These are phyloP conservation scores for Erethizon dorsatum DNA, from an alignment of 2,797 vertebrate genomes.

Conservation along the genomic window DNA sequence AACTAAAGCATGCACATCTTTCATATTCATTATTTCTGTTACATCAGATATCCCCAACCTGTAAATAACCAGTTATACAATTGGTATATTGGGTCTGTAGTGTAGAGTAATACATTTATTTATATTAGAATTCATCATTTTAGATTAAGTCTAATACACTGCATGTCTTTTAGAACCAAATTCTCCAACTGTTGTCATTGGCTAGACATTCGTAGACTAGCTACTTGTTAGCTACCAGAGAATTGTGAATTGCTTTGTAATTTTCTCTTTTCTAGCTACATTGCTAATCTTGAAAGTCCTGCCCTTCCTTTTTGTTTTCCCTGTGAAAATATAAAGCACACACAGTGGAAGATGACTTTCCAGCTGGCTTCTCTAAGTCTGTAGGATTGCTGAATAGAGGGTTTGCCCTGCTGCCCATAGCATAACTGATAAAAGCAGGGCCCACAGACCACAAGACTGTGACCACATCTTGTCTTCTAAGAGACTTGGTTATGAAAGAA, in stretches of 20 bases:
- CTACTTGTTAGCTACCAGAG: not conserved
- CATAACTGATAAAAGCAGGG: not conserved
- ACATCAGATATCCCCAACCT: not conserved
- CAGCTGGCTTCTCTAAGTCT: not conserved
- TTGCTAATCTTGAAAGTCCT: not conserved
- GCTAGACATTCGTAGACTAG: not conserved
- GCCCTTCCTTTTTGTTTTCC: not conserved
- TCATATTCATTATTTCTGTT: not conserved
- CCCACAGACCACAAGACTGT: not conserved
- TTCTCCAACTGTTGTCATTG: not conserved
- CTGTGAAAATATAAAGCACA: not conserved
- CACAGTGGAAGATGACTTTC: not conserved
- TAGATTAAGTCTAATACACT: not conserved
- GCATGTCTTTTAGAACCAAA: not conserved
- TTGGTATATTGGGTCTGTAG: not conserved
- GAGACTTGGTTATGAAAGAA: not conserved
- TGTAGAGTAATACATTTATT: not conserved
- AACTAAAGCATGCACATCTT: not conserved
- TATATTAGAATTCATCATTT: not conserved
- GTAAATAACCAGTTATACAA: not conserved
- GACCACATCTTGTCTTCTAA: not conserved
- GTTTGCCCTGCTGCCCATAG: not conserved
- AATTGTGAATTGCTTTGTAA: not conserved
- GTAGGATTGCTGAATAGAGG: accelerated
- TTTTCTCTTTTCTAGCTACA: not conserved